A percentile compares a stretch with the other conserved stretches of the same genome.
phyloP scores from a whole-genome alignment of 1,140 invertebrate species.

The Sitophilus oryzae region DNA sequence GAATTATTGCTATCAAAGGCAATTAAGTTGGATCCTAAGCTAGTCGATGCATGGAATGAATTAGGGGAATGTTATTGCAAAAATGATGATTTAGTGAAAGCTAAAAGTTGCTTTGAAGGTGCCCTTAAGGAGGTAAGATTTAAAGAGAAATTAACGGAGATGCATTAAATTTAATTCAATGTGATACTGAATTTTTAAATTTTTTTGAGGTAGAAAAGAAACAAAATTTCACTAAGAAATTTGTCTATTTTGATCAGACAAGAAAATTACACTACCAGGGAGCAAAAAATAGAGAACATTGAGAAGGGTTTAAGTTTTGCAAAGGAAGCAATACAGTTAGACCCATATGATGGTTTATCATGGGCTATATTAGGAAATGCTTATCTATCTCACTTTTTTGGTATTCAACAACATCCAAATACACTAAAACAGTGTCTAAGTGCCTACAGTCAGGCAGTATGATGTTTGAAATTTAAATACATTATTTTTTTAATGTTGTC shows the following conservation, averaged over 20 bases:
- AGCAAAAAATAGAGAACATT: constrained; percentile 60
- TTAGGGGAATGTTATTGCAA: constrained; percentile 88
- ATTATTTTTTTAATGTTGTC: constrained; percentile 16
- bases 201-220: too few species aligned
- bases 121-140: constrained; percentile 70
- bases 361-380: constrained; percentile 85
- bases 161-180: constrained; percentile 4
- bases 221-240: constrained; percentile 73
- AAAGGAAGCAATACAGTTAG: constrained; percentile 75
- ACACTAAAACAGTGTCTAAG: constrained; percentile 69
- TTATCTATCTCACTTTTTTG: constrained; percentile 76
- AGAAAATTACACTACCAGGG: constrained; percentile 48
- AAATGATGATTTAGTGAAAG: constrained; percentile 71
- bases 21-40: constrained; percentile 77
- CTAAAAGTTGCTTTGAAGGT: constrained; percentile 79
- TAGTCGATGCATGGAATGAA: constrained; percentile 83
- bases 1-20: constrained; percentile 72
- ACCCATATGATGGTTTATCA: constrained; percentile 75
- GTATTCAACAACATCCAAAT: constrained; percentile 64
- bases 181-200: constrained; percentile 38
- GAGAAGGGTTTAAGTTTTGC: constrained; percentile 71
- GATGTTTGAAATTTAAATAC: constrained; percentile 26
- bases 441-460: constrained; percentile 76
- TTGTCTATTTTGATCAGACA: constrained; percentile 80
- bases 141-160: constrained; percentile 3